Evolutionary conservation across 2,113 vertebrate species (phyloP), one percentile per base, ranked within the genome.

Genomic region (Atractosteus spatula): DNA sequence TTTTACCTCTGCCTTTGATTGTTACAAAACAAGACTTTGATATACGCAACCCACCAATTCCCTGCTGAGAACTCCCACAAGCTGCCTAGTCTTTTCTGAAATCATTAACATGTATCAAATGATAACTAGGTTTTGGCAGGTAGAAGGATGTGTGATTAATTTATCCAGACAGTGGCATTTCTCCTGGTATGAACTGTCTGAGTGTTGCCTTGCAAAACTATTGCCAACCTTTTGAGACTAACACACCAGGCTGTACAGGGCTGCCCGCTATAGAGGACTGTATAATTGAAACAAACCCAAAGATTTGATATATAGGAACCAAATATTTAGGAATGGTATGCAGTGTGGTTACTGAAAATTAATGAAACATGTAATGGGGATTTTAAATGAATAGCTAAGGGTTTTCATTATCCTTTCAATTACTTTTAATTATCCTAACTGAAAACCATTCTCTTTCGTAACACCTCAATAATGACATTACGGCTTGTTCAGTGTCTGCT

Each of bases 141-240:
- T 64, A 17, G 67, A 69, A 44, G 59, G 59, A 62, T 42, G 42
- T 44, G 7, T 62, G 67, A 69, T 74, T 74, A 69, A 69, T 69
- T 41, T 62, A 64, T 17, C 63, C 67, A 43, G 57, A 69, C 41
- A 29, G 61, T 45, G 47, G 45, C 61, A 42, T 74, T 70, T 62
- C 11, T 63, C 66, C 67, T 41, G 41, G 47, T 44, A 51, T 69
- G 47, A 74, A 69, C 73, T 69, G 45, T 14, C 56, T 41, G 66
- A 68, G 0, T 41, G 51, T 54, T 55, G 51, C 66, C 8, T 55
- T 55, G 54, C 66, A 55, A 55, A 68, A 68, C 14, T 14, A n/a
- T 68, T 69, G 61, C 54, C 67, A 64, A 12, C 17, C 61, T 14
- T 51, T 12, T 13, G 61, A 69, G 68, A 70, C 41, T 8, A 44